Percentiles rank a stretch among this genome's conserved stretches.
Conservation (phyloP, 1,140 invertebrate genomes). For the Orchesella cincta region DNA sequence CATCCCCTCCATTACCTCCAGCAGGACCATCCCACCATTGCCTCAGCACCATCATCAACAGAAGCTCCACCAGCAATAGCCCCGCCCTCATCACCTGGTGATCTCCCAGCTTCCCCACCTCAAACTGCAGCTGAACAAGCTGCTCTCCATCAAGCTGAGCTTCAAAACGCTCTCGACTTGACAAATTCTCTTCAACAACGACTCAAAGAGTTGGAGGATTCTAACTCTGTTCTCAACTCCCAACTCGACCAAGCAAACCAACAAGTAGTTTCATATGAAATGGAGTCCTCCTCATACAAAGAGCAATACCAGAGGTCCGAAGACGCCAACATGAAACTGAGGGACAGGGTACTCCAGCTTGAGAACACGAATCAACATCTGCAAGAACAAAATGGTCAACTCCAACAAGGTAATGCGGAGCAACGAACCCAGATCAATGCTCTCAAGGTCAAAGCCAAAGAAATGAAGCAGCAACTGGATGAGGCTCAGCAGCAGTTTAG, state of each 20-base stretch:
- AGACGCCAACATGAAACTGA: constrained; percentile 12
- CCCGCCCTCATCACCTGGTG: not conserved
- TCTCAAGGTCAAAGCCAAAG: not conserved
- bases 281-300: not conserved
- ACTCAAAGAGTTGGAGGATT: not conserved
- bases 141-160: not conserved
- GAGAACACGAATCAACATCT: constrained; percentile 16
- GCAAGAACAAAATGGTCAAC: constrained; percentile 16
- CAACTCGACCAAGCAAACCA: not conserved
- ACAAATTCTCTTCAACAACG: not conserved
- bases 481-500: not conserved
- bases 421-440: not conserved
- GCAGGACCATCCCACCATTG: not conserved
- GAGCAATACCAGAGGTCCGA: not conserved
- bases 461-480: not conserved
- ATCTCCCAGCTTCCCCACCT: not conserved
- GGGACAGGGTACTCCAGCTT: not conserved
- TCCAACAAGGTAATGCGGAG: constrained; percentile 9
- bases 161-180: not conserved
- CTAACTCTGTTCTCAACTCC: not conserved
- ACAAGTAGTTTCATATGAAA: not conserved
- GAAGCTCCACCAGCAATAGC: not conserved
- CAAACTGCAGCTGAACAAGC: not conserved
- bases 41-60: not conserved
- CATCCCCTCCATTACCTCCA: not conserved